Evolutionary conservation across 1,140 invertebrate species (phyloP), one percentile per base, ranked within the genome.

Genomic region (Nasonia longicornis): DNA sequence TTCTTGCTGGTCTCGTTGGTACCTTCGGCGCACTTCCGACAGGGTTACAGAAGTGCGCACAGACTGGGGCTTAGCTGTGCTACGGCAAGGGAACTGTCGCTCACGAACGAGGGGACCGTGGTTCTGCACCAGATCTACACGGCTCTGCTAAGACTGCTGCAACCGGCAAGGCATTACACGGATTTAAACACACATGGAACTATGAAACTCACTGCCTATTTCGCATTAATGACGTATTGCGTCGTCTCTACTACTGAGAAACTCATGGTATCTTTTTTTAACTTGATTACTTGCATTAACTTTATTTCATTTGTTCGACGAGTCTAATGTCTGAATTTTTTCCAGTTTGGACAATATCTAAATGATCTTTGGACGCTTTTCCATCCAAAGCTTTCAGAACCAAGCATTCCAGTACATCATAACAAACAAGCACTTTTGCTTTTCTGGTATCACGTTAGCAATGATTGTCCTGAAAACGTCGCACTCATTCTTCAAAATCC

Each of bases 351-450:
- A 75, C 95, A 96, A 88, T 97, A 96, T 91, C 96, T 98, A 90
- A 92, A 95, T 79, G 96, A 98, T 86, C 89, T 98, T 58, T 98
- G 97, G 97, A 95, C 97, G 83, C 90, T 98, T 72, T 98, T 98
- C 90, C 97, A 98, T 91, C 97, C 97, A 26, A 97, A 97, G 84
- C 92, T 98, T 71, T 97, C 96, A n/a, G 97, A 98, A 91, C 97
- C 97, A 3, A 96, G 96, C 77, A 97, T 98, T 86, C 95, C 97
- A 45, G 96, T 97, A 72, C 96, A 98, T 92, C 97, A 98, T 85
- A 98, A 98, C 88, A 98, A 98, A 90, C 96, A 98, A 91, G 96
- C 97, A 6, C 90, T 98, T 74, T 91, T 98, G 38, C 93, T 96
- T 58, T 98, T 98, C 91, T 98, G 97, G 96, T 96, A 98, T 91